Evolutionary conservation across 2,888 invertebrate species (phyloP).

Genomic region (Perdita meconis): DNA sequence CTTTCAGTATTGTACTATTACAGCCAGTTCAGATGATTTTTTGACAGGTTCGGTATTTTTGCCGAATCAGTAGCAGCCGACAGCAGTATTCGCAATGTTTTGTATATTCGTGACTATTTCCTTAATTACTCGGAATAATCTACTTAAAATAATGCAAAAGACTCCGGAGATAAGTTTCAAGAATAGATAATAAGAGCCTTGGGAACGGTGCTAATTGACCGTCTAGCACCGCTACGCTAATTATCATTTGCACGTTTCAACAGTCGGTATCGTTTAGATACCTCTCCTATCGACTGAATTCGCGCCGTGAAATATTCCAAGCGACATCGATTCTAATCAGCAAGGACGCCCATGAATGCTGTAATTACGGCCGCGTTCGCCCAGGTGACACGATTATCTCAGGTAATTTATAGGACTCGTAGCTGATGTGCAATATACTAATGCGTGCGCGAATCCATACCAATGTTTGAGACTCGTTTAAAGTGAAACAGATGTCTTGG

Average conservation of each 20-base stretch:
- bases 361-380: conserved; percentile 17
- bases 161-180: conserved; percentile 3
- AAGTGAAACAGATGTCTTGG: not conserved
- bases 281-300: conserved; percentile 34
- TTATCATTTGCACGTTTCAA: conserved; percentile 53
- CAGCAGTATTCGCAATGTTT: too few relatives aligned
- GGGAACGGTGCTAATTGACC: conserved; percentile 61
- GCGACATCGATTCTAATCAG: conserved; percentile 38
- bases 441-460: not conserved
- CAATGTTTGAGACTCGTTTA: not conserved
- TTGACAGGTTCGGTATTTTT: too few relatives aligned
- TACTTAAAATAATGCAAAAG: not conserved
- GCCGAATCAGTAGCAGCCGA: too few relatives aligned
- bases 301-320: conserved; percentile 17
- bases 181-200: conserved; percentile 57
- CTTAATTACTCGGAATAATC: not conserved
- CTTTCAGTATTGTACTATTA: too few relatives aligned
- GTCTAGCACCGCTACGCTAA: conserved; percentile 71
- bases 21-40: too few relatives aligned
- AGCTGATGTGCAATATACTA: not conserved
- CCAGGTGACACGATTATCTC: conserved; percentile 16
- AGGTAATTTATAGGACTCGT: not conserved
- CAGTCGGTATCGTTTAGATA: conserved; percentile 47
- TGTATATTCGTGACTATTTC: too few relatives aligned
- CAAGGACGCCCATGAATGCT: conserved; percentile 6